These are phyloP conservation scores for Zele albiditarsus DNA, from an alignment of 2,888 invertebrate species.

Conservation along the genomic window DNA sequence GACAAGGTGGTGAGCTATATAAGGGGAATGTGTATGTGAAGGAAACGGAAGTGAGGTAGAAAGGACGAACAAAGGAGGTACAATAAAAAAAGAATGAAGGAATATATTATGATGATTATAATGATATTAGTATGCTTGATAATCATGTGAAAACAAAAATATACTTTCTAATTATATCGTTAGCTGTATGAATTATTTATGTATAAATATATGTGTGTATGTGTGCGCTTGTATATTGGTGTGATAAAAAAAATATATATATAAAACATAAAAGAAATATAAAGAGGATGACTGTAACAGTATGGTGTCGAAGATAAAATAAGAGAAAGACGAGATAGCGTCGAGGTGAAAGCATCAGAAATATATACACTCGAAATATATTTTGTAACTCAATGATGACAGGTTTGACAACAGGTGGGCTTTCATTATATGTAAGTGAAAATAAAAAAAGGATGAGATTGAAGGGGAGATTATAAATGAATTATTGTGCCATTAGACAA, in stretches of 20 bases:
- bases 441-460: background rate
- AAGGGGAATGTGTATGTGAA: slow-evolving; percentile 25
- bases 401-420: slow-evolving; percentile 18
- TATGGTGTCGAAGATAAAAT: background rate
- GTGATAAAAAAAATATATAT: slow-evolving; percentile 26
- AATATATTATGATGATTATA: slow-evolving; percentile 35
- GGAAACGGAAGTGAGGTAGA: slow-evolving; percentile 41
- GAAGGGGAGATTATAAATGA: background rate
- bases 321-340: background rate
- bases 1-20: slow-evolving; percentile 50
- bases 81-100: slow-evolving; percentile 39
- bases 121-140: slow-evolving; percentile 14
- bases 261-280: slow-evolving; percentile 39
- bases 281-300: slow-evolving; percentile 33
- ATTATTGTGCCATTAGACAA: background rate
- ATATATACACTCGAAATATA: background rate
- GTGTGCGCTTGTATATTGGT: background rate
- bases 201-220: background rate
- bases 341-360: slow-evolving; percentile 19
- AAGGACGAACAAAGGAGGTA: slow-evolving; percentile 40
- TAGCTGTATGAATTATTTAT: slow-evolving; percentile 14
- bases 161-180: slow-evolving; percentile 25
- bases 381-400: slow-evolving; percentile 25
- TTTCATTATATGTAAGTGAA: background rate
- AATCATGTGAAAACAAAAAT: slow-evolving; percentile 8